phyloP scores from a whole-genome alignment of 2,797 vertebrate genomes.

The Threskiornis aethiopicus region DNA sequence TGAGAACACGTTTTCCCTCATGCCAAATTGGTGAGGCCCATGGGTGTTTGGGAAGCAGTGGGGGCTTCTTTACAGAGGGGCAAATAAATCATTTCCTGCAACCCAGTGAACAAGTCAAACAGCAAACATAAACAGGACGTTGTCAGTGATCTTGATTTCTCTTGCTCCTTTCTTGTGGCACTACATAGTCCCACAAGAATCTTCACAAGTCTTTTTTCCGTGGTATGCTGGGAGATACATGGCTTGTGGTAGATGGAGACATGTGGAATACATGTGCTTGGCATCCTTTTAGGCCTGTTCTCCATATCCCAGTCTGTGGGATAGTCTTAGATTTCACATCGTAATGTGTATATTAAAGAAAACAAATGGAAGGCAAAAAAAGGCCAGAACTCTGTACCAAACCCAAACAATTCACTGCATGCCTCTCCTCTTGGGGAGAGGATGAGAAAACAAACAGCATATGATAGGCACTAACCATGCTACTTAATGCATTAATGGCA shows the following conservation, averaged over 20 bases:
- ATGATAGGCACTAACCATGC: background rate
- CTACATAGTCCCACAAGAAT: background rate
- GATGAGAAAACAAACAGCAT: background rate
- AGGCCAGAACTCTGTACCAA: background rate
- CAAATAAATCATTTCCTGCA: background rate
- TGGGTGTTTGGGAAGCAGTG: background rate
- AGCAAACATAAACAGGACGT: background rate
- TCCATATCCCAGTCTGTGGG: background rate
- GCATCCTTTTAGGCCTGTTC: background rate
- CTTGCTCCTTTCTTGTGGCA: background rate
- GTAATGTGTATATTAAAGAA: background rate
- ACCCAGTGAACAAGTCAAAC: background rate
- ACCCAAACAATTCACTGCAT: background rate
- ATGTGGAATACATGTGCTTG: background rate
- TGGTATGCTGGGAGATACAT: background rate
- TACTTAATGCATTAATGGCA: background rate
- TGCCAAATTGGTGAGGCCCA: background rate
- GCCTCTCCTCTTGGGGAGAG: background rate
- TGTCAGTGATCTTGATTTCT: background rate
- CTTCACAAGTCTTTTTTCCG: background rate
- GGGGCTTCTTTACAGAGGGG: background rate
- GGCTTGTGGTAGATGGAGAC: background rate
- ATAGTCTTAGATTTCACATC: background rate
- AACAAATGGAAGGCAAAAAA: background rate
- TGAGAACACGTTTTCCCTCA: background rate